Conservation (phyloP, 2,888 invertebrate genomes). For the Chrysolina haemoptera region DNA sequence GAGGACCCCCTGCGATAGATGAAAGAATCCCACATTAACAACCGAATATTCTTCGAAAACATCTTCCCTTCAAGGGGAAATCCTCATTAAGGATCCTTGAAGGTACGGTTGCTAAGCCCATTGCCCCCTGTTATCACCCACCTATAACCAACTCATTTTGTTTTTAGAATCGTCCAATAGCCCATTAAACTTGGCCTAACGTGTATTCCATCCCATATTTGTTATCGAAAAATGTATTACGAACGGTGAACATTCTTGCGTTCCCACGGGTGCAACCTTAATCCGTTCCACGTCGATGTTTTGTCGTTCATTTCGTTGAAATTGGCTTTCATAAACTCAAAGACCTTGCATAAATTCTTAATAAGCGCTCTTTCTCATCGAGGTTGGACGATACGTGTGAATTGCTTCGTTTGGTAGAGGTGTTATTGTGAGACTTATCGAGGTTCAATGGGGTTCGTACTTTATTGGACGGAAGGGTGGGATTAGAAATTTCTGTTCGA, state of each 20-base stretch:
- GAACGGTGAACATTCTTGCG: constrained; percentile 52
- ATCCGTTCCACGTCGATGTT: constrained; percentile 58
- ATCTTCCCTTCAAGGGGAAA: no score
- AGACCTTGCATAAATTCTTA: constrained; percentile 58
- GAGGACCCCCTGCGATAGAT: no score
- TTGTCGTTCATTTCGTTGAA: constrained; percentile 58
- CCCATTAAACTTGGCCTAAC: no score
- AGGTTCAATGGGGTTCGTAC: background rate
- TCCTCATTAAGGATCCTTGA: no score
- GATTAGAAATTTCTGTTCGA: no score
- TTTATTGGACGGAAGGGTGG: no score
- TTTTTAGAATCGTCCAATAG: no score
- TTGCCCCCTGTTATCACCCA: no score
- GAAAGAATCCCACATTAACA: no score
- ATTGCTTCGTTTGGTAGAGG: constrained; percentile 60
- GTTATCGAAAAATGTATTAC: constrained; percentile 29
- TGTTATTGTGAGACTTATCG: constrained; percentile 36
- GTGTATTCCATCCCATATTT: constrained; percentile 16
- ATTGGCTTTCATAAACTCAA: constrained; percentile 56
- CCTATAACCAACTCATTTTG: no score
- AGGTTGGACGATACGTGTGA: constrained; percentile 56
- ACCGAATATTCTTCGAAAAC: no score
- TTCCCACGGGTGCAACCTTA: constrained; percentile 61
- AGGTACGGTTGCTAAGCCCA: no score
- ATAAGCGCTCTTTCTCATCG: constrained; percentile 56